Percentiles rank a stretch among this genome's conserved stretches.
Evolutionary conservation across 2,888 invertebrate species (phyloP).

Genomic region (Dione juno): DNA sequence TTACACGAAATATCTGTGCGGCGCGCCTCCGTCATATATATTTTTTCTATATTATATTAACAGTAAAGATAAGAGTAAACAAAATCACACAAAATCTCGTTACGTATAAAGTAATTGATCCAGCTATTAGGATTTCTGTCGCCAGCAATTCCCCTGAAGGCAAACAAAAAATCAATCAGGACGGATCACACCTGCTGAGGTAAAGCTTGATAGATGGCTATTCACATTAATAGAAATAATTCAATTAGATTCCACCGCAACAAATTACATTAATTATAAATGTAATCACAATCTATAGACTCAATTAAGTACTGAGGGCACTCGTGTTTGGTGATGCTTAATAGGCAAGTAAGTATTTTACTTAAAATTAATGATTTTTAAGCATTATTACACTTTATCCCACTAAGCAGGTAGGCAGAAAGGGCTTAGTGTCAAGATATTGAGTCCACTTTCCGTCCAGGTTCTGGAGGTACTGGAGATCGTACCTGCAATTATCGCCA

Average conservation of each 20-base stretch:
- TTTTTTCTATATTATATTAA: not conserved
- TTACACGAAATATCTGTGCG: no score
- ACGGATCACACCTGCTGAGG: constrained; percentile 18
- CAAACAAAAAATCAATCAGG: constrained; percentile 21
- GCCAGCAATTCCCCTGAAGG: constrained; percentile 1
- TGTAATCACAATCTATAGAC: not conserved
- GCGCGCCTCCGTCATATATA: no score
- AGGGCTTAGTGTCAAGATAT: no score
- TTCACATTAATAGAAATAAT: constrained; percentile 20
- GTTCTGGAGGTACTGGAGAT: no score
- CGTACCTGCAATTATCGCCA: no score
- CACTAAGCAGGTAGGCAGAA: no score
- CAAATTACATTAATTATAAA: constrained; percentile 9
- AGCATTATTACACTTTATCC: no score
- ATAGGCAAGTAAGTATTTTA: no score
- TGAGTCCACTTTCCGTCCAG: no score
- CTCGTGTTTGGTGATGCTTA: no score
- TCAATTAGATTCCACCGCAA: constrained; percentile 10
- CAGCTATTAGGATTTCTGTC: constrained; percentile 6
- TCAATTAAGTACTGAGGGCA: no score
- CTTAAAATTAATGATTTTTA: no score
- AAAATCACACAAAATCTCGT: not conserved
- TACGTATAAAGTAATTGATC: not conserved
- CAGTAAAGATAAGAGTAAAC: not conserved
- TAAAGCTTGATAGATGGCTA: constrained; percentile 28